These are phyloP conservation scores for Anableps anableps DNA, from an alignment of 2,797 vertebrate species.

Conservation along the genomic window DNA sequence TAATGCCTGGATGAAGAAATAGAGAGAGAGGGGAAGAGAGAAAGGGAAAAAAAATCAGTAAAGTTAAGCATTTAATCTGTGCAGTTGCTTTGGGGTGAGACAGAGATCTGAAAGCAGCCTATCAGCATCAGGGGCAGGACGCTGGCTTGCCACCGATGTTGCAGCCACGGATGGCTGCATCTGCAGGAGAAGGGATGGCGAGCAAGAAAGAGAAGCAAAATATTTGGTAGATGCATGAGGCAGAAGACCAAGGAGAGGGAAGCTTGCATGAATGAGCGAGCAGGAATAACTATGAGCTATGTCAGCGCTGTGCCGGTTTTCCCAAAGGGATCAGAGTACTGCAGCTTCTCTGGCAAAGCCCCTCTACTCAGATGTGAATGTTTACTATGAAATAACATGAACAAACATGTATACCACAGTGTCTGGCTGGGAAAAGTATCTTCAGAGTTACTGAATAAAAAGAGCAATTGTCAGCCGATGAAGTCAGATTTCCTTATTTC, in stretches of 20 bases:
- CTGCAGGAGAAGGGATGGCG: slow-evolving; percentile 41
- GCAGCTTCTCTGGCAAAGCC: slow-evolving; percentile 41
- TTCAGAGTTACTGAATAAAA: slow-evolving; percentile 24
- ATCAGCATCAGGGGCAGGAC: slow-evolving; percentile 45
- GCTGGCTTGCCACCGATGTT: slow-evolving; percentile 54
- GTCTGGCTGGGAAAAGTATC: slow-evolving; percentile 15
- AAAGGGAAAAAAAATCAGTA: slow-evolving; percentile 57
- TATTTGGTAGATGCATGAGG: slow-evolving; percentile 51
- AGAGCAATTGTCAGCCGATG: background rate
- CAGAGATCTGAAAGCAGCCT: slow-evolving; percentile 65
- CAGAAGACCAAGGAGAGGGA: slow-evolving; percentile 45
- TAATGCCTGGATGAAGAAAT: slow-evolving; percentile 65
- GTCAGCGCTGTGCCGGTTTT: slow-evolving; percentile 56
- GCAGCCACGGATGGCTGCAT: slow-evolving; percentile 59
- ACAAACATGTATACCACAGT: slow-evolving; percentile 31
- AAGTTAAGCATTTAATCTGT: slow-evolving; percentile 82
- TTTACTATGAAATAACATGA: slow-evolving; percentile 53
- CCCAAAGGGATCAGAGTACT: slow-evolving; percentile 40
- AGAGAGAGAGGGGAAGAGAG: slow-evolving; percentile 37
- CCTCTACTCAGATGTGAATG: slow-evolving; percentile 29
- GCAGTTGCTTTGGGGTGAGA: slow-evolving; percentile 68
- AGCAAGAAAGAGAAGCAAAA: slow-evolving; percentile 35
- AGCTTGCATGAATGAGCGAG: slow-evolving; percentile 72
- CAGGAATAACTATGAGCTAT: slow-evolving; percentile 74
- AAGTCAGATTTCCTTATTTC: background rate